phyloP scores from a whole-genome alignment of 2,113 vertebrate species.

The Helogale parvula region DNA sequence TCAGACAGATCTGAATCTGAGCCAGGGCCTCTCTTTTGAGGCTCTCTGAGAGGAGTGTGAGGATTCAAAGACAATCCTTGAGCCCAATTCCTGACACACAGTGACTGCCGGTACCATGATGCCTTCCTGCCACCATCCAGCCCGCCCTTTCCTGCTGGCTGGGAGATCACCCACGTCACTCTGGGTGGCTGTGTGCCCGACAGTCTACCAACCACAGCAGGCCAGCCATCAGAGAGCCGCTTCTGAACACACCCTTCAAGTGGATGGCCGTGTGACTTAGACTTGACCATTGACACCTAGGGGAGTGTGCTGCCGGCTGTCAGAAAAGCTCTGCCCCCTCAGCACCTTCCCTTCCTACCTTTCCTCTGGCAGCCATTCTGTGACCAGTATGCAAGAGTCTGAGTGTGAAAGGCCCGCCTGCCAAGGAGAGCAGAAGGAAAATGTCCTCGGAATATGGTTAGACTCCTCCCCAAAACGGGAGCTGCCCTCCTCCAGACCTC shows the following conservation, averaged over 20 bases:
- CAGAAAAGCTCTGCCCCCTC: neutral
- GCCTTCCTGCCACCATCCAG: neutral
- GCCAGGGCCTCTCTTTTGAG: neutral
- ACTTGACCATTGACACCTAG: neutral
- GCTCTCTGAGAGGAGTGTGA: neutral
- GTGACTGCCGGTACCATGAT: accelerated
- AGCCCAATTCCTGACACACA: neutral
- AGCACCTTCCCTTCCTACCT: neutral
- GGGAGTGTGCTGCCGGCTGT: neutral
- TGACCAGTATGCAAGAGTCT: neutral
- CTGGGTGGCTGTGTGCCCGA: neutral
- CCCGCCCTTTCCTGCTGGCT: neutral
- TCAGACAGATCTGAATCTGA: neutral
- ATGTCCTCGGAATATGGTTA: accelerated
- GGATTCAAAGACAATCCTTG: neutral
- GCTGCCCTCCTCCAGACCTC: neutral
- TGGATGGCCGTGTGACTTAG: neutral
- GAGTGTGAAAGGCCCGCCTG: neutral
- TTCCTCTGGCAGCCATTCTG: neutral
- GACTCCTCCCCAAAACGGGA: accelerated
- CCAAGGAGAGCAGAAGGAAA: neutral
- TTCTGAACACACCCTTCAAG: neutral
- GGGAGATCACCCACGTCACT: neutral
- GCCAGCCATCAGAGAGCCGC: neutral
- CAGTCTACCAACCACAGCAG: accelerated